These are phyloP conservation scores for Alca torda DNA, from an alignment of 2,797 vertebrate species.

Conservation along the genomic window DNA sequence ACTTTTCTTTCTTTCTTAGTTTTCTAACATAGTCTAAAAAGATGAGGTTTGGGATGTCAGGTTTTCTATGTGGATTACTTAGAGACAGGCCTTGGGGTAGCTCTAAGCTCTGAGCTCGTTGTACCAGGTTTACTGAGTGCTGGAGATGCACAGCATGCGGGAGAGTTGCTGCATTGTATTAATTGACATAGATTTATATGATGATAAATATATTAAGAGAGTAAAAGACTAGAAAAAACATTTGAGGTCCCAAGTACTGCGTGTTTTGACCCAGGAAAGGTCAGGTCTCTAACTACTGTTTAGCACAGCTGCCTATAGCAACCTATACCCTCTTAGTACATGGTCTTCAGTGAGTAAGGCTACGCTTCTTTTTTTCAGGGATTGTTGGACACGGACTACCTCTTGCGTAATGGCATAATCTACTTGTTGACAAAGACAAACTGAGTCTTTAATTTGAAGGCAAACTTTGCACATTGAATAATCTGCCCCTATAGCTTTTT, in stretches of 20 bases:
- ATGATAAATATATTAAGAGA: background rate
- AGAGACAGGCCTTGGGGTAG: background rate
- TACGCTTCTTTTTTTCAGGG: background rate
- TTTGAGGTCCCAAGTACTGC: background rate
- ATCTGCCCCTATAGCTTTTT: background rate
- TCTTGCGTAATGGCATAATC: background rate
- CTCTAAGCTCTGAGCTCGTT: background rate
- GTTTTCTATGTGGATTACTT: background rate
- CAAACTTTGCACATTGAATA: background rate
- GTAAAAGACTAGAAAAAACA: background rate
- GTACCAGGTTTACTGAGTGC: background rate
- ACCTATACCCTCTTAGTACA: background rate
- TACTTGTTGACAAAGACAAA: background rate
- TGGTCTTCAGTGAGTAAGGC: background rate
- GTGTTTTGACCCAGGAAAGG: background rate
- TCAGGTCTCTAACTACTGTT: background rate
- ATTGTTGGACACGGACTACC: background rate
- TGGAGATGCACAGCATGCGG: background rate
- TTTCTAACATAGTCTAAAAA: background rate
- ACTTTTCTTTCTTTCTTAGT: background rate
- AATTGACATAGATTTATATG: background rate
- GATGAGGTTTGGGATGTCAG: background rate
- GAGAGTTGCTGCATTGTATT: background rate
- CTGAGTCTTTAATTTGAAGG: background rate
- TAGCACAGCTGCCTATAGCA: fast-evolving